Conservation (phyloP, 1,140 invertebrate genomes). For the Euura saliciscinereae region DNA sequence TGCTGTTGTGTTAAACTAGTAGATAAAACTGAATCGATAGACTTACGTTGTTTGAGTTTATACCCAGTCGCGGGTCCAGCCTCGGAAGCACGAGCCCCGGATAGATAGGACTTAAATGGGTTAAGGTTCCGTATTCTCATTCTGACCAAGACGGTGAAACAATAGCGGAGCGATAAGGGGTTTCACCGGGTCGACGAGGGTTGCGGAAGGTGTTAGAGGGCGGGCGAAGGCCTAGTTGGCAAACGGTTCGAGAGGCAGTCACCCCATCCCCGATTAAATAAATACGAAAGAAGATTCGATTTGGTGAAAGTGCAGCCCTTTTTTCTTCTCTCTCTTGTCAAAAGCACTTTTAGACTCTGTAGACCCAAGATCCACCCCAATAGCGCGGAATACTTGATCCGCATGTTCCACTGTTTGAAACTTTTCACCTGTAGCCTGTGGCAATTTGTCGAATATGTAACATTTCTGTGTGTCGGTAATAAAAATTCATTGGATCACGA, state of each 20-base stretch:
- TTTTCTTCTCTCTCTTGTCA: no score
- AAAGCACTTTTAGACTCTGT: no score
- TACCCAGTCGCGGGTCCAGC: no score
- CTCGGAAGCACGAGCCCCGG: background rate
- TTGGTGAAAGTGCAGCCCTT: background rate
- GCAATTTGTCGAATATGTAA: no score
- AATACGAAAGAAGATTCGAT: slow-evolving; percentile 17
- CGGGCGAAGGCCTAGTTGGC: slow-evolving; percentile 20
- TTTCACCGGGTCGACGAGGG: background rate
- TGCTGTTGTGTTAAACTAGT: background rate
- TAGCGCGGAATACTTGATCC: no score
- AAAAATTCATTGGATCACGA: background rate
- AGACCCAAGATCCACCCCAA: no score
- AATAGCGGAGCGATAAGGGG: background rate
- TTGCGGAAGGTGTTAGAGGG: background rate
- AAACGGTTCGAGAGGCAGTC: slow-evolving; percentile 13
- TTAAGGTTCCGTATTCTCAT: slow-evolving; percentile 15
- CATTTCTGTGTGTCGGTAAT: background rate
- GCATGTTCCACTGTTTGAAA: no score
- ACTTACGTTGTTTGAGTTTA: no score
- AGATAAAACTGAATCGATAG: slow-evolving; percentile 8
- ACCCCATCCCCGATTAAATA: slow-evolving; percentile 23
- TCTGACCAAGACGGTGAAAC: slow-evolving; percentile 25
- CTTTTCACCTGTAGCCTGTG: no score
- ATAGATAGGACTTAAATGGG: slow-evolving; percentile 17